Conservation (phyloP, 2,888 invertebrate species). For the Ceraclea dissimilis region DNA sequence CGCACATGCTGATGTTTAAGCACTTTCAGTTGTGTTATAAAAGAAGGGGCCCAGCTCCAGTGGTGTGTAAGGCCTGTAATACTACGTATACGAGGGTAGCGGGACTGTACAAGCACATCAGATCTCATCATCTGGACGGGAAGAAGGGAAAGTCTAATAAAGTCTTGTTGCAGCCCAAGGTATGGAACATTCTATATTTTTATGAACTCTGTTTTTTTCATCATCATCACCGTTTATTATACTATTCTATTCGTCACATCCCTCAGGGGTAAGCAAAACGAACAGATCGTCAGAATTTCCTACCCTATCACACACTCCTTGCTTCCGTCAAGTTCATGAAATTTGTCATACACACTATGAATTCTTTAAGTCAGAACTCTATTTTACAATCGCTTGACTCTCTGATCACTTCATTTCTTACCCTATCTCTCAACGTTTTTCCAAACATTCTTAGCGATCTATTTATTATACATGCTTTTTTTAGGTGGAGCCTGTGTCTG, state of each 20-base stretch:
- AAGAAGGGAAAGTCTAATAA: constrained; percentile 7
- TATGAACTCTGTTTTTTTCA: neutral
- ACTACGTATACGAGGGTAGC: constrained; percentile 13
- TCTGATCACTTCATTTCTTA: no score
- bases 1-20: constrained; percentile 15
- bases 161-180: neutral
- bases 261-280: neutral
- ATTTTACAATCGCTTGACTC: no score
- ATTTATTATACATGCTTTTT: no score
- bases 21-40: constrained; percentile 20
- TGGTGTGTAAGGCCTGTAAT: constrained; percentile 22
- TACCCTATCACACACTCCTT: no score
- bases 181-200: neutral
- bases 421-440: no score
- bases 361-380: no score
- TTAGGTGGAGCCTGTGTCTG: constrained; percentile 4
- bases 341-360: no score
- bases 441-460: no score
- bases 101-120: constrained; percentile 18
- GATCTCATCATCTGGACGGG: neutral
- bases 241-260: neutral
- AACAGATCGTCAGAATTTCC: no score
- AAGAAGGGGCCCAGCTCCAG: constrained; percentile 9
- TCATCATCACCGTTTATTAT: neutral
- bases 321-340: no score